A percentile compares a stretch with the other conserved stretches of the same genome.
These are phyloP conservation scores for Melospiza melodia DNA, from an alignment of 2,113 vertebrate species.

Conservation along the genomic window DNA sequence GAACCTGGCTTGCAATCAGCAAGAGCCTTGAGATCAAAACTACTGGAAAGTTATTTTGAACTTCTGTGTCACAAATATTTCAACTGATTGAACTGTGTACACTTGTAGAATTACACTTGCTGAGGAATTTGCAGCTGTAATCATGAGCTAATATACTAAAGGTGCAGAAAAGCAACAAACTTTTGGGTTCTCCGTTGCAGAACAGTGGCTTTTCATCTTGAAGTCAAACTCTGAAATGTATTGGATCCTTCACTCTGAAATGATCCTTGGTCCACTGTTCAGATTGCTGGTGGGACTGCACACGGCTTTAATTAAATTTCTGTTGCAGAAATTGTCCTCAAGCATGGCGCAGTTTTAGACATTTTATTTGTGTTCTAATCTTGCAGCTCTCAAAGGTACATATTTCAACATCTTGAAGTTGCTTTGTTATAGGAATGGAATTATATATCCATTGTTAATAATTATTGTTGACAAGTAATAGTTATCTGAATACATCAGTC, in stretches of 20 bases:
- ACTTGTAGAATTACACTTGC: slow-evolving; percentile 59
- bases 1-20: slow-evolving; percentile 56
- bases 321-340: slow-evolving; percentile 67
- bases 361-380: slow-evolving; percentile 71
- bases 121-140: slow-evolving; percentile 51
- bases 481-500: slow-evolving; percentile 72
- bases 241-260: slow-evolving; percentile 41
- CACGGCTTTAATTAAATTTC: slow-evolving; percentile 62
- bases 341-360: slow-evolving; percentile 70
- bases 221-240: slow-evolving; percentile 32
- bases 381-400: slow-evolving; percentile 69
- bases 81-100: slow-evolving; percentile 60
- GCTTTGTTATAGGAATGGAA: slow-evolving; percentile 79
- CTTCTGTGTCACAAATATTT: slow-evolving; percentile 59
- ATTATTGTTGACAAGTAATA: slow-evolving; percentile 78
- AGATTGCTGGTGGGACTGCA: slow-evolving; percentile 59
- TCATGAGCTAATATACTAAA: slow-evolving; percentile 7
- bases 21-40: slow-evolving; percentile 61
- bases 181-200: slow-evolving; percentile 10
- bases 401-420: slow-evolving; percentile 74
- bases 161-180: slow-evolving; percentile 47
- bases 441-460: slow-evolving; percentile 79
- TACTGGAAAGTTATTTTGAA: slow-evolving; percentile 58
- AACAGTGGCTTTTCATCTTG: slow-evolving; percentile 46
- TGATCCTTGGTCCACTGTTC: slow-evolving; percentile 20